Evolutionary conservation across 1,140 invertebrate genomes (phyloP), one percentile per base, ranked within the genome.

Genomic region (Drosophila tsacasi): DNA sequence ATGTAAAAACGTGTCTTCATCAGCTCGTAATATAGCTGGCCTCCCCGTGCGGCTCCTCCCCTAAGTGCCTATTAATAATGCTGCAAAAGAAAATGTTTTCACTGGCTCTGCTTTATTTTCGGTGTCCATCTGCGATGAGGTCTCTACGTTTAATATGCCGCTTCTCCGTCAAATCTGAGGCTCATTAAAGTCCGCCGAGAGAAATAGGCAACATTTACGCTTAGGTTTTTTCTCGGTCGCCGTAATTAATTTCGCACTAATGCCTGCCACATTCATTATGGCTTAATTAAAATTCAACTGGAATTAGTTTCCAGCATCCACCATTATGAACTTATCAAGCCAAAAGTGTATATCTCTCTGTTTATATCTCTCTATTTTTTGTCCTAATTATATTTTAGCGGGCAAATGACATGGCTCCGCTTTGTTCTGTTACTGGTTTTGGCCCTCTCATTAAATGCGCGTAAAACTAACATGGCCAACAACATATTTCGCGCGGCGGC

Each of bases 51-150:
- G 3, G 6, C 2, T 37, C 17, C 46, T 8, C 15, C 17, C 30
- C 50, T 79, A 89, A 89, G 85, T 89, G 85, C 85, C 85, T 89
- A 89, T 89, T 89, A 89, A 89, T 89, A 89, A 90, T 89, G 85
- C 68, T 72, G 72, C 61, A 75, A 49, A 37, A 54, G 52, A 68
- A 67, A 67, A 67, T 76, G 77, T 57, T 84, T 81, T 57, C 46
- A 61, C 63, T 54, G 64, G 73, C 74, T 89, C 49, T 76, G 81
- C 75, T 85, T 82, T 89, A 89, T 89, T 89, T 89, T 91, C 84
- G 81, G 85, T 85, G 85, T 68, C 65, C 75, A 60, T 65, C 76
- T 32, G 49, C 67, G 50, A 63, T 60, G 72, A 61, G 66, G 59
- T 55, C 83, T 77, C 77, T 68, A 75, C 85, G 81, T 79, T 90